A percentile compares a stretch with the other conserved stretches of the same genome.
These are phyloP conservation scores for Galagoides demidoff DNA, from an alignment of 2,797 vertebrate species.

Conservation along the genomic window DNA sequence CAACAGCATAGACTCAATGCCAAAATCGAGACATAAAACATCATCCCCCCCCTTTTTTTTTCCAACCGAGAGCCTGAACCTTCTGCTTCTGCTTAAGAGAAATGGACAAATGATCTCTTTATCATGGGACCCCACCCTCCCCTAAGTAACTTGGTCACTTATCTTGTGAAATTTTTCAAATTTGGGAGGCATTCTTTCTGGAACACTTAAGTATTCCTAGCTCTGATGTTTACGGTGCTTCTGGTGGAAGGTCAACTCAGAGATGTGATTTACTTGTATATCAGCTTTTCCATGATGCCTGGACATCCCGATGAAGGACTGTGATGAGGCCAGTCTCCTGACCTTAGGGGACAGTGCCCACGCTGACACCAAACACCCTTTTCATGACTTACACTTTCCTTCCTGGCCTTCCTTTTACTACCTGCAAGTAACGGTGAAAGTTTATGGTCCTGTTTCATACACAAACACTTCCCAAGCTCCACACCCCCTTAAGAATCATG, in stretches of 20 bases:
- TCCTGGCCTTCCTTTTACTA: neutral
- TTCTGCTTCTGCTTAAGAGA: neutral
- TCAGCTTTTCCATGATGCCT: neutral
- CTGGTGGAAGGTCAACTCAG: neutral
- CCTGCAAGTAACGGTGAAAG: neutral
- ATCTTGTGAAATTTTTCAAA: neutral
- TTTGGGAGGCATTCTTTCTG: neutral
- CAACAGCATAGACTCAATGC: neutral
- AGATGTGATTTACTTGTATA: neutral
- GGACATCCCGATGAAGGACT: neutral
- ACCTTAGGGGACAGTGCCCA: neutral
- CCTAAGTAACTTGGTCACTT: neutral
- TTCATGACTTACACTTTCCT: neutral
- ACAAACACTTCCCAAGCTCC: neutral
- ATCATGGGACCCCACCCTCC: neutral
- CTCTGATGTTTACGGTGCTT: neutral
- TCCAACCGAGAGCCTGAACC: neutral
- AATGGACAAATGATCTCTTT: neutral
- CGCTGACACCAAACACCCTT: neutral
- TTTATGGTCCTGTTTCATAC: neutral
- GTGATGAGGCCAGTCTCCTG: neutral
- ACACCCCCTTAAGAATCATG: neutral
- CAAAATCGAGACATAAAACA: conserved; percentile 13
- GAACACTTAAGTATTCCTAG: neutral
- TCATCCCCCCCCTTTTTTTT: neutral